phyloP scores from a whole-genome alignment of 1,140 invertebrate genomes.

The Pogonomyrmex barbatus region DNA sequence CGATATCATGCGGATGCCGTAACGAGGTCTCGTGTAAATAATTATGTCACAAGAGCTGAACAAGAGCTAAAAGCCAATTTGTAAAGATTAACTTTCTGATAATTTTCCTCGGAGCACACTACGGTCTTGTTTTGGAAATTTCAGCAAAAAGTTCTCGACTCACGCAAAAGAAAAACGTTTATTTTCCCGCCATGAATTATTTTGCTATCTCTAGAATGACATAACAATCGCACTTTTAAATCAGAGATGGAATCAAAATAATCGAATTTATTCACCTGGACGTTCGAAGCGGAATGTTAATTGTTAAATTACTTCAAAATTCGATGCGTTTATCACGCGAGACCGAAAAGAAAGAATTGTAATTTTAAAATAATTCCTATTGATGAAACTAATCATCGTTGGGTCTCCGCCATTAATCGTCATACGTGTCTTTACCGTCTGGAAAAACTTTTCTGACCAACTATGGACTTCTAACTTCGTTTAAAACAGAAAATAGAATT shows the following conservation, averaged over 20 bases:
- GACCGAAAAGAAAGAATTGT: constrained; percentile 27
- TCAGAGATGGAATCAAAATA: neutral
- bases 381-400: constrained; percentile 7
- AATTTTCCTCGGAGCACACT: neutral
- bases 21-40: constrained; percentile 20
- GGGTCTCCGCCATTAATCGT: neutral
- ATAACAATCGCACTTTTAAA: neutral
- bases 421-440: neutral
- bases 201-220: neutral
- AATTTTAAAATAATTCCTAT: constrained; percentile 17
- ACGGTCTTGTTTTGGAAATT: neutral
- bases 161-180: neutral
- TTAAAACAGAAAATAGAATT: constrained; percentile 15
- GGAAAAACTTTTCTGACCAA: constrained; percentile 13
- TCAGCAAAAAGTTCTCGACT: neutral
- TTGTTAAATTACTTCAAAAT: neutral
- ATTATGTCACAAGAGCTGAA: constrained; percentile 6
- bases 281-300: neutral
- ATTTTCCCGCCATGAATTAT: neutral
- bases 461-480: constrained; percentile 22
- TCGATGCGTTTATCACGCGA: neutral
- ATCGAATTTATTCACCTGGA: neutral
- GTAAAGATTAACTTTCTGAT: neutral
- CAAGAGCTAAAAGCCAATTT: neutral
- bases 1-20: neutral